Percentiles rank a stretch among this genome's conserved stretches.
Evolutionary conservation across 2,888 invertebrate species (phyloP).

Genomic region (Petrolisthes manimaculis): DNA sequence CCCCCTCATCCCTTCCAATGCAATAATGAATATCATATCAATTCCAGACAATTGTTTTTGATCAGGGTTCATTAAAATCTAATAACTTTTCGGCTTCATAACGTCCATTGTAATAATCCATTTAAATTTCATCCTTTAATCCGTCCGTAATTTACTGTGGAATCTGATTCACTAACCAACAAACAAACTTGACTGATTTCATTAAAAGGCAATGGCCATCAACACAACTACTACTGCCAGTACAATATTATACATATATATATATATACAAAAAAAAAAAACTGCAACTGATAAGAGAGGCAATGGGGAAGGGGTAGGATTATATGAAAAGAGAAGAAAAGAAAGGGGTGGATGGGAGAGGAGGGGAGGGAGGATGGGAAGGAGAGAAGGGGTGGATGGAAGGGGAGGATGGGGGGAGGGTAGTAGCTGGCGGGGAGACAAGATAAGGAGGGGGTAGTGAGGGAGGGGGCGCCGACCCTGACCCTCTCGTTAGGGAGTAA

Average conservation of each 20-base stretch:
- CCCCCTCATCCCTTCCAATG: neutral
- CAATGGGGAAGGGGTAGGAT: neutral
- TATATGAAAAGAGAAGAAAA: neutral
- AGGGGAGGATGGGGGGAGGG: neutral
- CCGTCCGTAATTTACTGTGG: too few relatives aligned
- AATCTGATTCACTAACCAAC: too few relatives aligned
- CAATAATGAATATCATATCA: neutral
- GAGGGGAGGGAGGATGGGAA: neutral
- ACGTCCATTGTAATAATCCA: too few relatives aligned
- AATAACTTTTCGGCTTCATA: too few relatives aligned
- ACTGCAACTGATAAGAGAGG: neutral
- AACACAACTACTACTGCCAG: too few relatives aligned
- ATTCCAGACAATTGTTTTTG: neutral
- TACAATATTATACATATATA: too few relatives aligned
- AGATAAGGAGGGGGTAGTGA: neutral
- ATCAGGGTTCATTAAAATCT: neutral
- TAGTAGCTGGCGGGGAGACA: neutral
- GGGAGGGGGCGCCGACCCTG: conserved; percentile 8
- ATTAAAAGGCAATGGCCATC: too few relatives aligned
- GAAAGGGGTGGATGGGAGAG: neutral
- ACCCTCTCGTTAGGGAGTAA: neutral
- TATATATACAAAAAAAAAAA: too few relatives aligned
- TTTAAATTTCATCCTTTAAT: too few relatives aligned
- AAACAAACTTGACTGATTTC: too few relatives aligned
- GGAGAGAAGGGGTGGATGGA: neutral